Evolutionary conservation across 2,888 invertebrate species (phyloP), one percentile per base, ranked within the genome.

Genomic region (Orthosia gothica): DNA sequence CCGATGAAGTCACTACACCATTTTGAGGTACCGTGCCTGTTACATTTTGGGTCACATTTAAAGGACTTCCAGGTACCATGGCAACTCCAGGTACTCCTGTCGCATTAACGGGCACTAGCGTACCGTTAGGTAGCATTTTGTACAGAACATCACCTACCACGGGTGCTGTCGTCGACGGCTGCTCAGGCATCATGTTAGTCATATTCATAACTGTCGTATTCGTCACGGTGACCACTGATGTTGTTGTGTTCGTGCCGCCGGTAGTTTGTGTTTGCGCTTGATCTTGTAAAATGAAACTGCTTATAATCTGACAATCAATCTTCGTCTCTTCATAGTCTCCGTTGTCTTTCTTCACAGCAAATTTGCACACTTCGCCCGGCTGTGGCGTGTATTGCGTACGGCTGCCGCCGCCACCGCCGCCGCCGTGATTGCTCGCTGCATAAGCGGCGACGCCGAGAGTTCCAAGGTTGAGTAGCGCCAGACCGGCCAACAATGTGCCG

Each of bases 311-410:
- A 79, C 96, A 96, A 76, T 95, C 93, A 73, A 96, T 96, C 91
- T 79, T 94, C 0, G 96, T 95, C 87, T 95, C 95, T 81, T 96
- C 95, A 71, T 94, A 95, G 69, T 95, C 95, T 1, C 95, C 95
- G 74, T 95, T 95, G 50, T 93, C 94, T 89, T 94, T 95, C 78
- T 89, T 94, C 40, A 96, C 76, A 26, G 93, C 96, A 73, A 96
- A 95, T 88, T 94, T 95, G 81, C 96, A 96, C 16, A 94, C 83
- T 89, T 96, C 95, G 13, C 95, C 95, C 0, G 93, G 92, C 76
- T 92, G 88, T 0, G 94, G 75, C 81, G 58, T 87, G 88, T 66
- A 74, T n/a, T 75, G 52, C 80, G 88, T 63, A 20, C 58, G 76
- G 26, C 72, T 54, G 54, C 54, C 40, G 16, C 52, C 52, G 20